These are phyloP conservation scores for Pomatostomus ruficeps DNA, from an alignment of 2,113 vertebrate species.

Conservation along the genomic window DNA sequence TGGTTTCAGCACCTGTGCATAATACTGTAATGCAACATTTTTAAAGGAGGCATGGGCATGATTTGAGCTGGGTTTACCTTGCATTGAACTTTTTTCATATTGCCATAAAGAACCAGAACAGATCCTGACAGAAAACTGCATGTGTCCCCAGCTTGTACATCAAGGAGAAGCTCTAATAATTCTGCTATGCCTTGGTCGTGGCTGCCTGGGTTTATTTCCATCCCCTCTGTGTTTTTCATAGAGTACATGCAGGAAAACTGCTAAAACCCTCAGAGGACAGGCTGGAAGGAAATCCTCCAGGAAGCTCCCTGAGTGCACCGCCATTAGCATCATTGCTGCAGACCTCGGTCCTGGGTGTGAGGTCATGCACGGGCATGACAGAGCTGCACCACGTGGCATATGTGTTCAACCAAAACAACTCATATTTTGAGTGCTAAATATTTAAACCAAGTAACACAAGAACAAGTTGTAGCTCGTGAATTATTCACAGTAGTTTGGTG, in stretches of 20 bases:
- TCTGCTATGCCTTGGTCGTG: background rate
- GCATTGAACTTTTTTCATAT: background rate
- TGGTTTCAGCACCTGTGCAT: background rate
- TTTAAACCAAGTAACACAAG: background rate
- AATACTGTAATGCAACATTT: background rate
- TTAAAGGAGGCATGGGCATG: accelerated
- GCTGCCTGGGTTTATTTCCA: background rate
- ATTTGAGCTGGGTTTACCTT: background rate
- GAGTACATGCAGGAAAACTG: accelerated
- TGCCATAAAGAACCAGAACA: background rate
- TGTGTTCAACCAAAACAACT: background rate
- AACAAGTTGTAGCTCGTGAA: background rate
- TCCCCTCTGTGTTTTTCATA: background rate
- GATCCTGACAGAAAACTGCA: background rate
- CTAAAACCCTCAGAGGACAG: accelerated
- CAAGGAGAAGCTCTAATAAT: background rate
- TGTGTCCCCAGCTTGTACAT: too few relatives aligned
- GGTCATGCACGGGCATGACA: accelerated
- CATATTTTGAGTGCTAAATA: background rate
- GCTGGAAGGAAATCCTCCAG: background rate
- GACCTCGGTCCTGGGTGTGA: accelerated
- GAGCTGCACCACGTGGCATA: background rate
- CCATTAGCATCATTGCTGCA: background rate
- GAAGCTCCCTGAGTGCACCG: accelerated
- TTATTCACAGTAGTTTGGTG: background rate